These are phyloP conservation scores for Rhopalosiphum padi DNA, from an alignment of 1,140 invertebrate genomes.

Conservation along the genomic window DNA sequence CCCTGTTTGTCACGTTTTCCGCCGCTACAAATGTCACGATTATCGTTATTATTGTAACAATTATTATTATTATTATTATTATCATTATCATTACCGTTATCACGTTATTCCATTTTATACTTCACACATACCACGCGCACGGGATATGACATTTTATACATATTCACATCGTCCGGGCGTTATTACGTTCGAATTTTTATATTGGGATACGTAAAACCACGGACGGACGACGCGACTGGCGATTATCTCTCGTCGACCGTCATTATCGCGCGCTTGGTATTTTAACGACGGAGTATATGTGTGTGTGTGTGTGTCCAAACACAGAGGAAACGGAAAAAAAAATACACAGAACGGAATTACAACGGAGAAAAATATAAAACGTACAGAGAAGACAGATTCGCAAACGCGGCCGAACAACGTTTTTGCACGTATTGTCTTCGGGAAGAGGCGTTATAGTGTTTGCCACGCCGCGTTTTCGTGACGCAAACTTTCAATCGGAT, in stretches of 20 bases:
- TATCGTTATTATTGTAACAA: not conserved
- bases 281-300: not conserved
- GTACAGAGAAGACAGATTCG: not conserved
- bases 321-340: not conserved
- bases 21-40: not conserved
- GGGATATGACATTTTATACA: not conserved
- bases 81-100: not conserved
- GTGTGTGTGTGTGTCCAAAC: not conserved
- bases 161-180: not conserved
- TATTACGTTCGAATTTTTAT: conserved; percentile 12
- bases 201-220: not conserved
- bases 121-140: not conserved
- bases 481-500: conserved; percentile 31
- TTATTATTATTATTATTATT: not conserved
- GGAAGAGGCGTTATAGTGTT: not conserved
- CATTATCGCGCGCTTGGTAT: conserved; percentile 5
- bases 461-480: not conserved
- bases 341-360: not conserved
- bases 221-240: not conserved
- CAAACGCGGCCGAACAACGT: not conserved
- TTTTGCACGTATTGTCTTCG: not conserved
- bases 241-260: not conserved
- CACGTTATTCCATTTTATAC: not conserved
- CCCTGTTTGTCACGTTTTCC: not conserved
- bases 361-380: not conserved